phyloP scores from a whole-genome alignment of 2,888 invertebrate genomes.

The Platycheirus rosarum region DNA sequence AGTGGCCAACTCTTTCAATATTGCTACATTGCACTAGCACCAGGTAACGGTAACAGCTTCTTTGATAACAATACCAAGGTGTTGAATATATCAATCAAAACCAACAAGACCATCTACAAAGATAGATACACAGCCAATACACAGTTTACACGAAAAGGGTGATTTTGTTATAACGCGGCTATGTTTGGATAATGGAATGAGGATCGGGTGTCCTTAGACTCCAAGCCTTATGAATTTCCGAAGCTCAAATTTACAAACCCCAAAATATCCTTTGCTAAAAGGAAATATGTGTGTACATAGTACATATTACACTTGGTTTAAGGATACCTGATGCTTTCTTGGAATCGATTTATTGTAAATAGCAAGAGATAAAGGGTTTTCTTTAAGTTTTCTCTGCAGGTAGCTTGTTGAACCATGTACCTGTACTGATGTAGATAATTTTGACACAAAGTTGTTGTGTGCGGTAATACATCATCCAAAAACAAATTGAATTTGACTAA shows the following conservation, averaged over 20 bases:
- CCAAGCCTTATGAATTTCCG: neutral
- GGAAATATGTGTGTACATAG: neutral
- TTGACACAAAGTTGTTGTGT: conserved; percentile 17
- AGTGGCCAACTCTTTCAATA: conserved; percentile 41
- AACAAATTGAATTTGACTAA: conserved; percentile 36
- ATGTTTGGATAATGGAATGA: neutral
- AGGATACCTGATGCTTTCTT: conserved; percentile 41
- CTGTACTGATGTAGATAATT: conserved; percentile 4
- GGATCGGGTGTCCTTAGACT: neutral
- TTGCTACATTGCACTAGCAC: conserved; percentile 40
- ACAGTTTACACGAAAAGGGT: neutral
- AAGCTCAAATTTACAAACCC: neutral
- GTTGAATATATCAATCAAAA: conserved; percentile 66
- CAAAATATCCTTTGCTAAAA: neutral
- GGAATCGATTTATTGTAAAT: conserved; percentile 42
- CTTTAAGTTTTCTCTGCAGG: neutral
- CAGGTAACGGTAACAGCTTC: conserved; percentile 18
- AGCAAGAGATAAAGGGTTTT: conserved; percentile 33
- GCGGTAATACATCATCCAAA: conserved; percentile 31
- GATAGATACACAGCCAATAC: neutral
- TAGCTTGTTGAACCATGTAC: neutral
- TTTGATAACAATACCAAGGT: conserved; percentile 54
- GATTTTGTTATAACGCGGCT: neutral
- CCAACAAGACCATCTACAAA: conserved; percentile 31
- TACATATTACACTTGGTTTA: conserved; percentile 15